Conservation (phyloP, 2,888 invertebrate genomes). For the Druceiella hillmani region DNA sequence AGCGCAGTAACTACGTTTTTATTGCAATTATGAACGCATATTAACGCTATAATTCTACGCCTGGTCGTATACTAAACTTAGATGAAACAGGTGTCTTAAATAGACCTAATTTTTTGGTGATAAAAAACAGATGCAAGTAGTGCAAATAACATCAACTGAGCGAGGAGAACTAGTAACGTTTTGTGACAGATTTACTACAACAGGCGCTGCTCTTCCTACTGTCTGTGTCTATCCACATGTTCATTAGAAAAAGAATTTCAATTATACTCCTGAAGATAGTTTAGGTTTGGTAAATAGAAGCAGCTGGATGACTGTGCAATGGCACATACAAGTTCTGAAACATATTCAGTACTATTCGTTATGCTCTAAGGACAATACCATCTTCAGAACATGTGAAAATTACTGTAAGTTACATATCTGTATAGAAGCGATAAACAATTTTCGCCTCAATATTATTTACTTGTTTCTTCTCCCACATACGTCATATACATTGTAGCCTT, state of each 20-base stretch:
- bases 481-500: no score
- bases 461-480: constrained; percentile 22
- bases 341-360: no score
- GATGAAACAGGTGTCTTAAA: no score
- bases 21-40: no score
- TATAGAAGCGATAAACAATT: constrained; percentile 22
- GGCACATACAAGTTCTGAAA: constrained; percentile 18
- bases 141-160: constrained; percentile 21
- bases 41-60: constrained; percentile 20
- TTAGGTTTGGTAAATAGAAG: constrained; percentile 20
- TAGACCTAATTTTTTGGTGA: constrained; percentile 20
- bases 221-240: constrained; percentile 19
- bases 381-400: no score
- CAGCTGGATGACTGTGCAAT: constrained; percentile 19
- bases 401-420: constrained; percentile 22
- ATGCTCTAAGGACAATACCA: no score
- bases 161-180: constrained; percentile 20
- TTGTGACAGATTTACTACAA: constrained; percentile 17
- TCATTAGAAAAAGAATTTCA: constrained; percentile 13
- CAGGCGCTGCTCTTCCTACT: constrained; percentile 13
- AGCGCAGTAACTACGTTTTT: constrained; percentile 20
- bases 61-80: constrained; percentile 21
- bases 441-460: constrained; percentile 21
- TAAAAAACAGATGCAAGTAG: constrained; percentile 16
- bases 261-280: constrained; percentile 13